These are phyloP conservation scores for Porites lobata DNA, from an alignment of 92 coral and sea anemone species.

Conservation along the genomic window DNA sequence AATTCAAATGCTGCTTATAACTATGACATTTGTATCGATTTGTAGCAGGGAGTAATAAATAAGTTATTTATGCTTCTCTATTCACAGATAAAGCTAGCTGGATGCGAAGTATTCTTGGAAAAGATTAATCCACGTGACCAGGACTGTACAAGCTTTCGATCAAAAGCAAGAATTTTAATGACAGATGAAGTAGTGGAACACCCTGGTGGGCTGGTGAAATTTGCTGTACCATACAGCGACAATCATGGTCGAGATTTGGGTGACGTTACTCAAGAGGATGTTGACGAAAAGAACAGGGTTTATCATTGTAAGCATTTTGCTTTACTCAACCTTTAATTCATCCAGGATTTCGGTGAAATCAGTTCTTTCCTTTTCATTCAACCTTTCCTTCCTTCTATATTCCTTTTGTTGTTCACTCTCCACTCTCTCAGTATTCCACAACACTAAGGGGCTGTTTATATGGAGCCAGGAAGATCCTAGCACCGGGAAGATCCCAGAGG, in stretches of 20 bases:
- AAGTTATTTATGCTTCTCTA: no score
- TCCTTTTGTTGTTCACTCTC: no score
- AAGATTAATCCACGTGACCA: slow-evolving; percentile 32
- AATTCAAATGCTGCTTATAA: no score
- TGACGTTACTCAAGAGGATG: slow-evolving; percentile 27
- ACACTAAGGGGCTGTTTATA: no score
- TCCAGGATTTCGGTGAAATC: background rate
- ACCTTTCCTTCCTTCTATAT: background rate
- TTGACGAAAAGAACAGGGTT: slow-evolving; percentile 16
- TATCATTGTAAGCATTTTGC: slow-evolving; percentile 33
- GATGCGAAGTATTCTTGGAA: slow-evolving; percentile 29
- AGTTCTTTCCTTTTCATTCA: background rate
- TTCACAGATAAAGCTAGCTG: slow-evolving; percentile 46
- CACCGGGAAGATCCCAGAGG: no score
- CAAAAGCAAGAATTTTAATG: slow-evolving; percentile 28
- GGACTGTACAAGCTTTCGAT: slow-evolving; percentile 28
- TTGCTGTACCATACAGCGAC: slow-evolving; percentile 29
- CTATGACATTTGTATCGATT: no score
- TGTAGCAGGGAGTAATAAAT: no score
- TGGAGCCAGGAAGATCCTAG: no score
- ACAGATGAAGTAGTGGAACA: slow-evolving; percentile 31
- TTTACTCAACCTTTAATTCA: no score
- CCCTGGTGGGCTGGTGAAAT: slow-evolving; percentile 41
- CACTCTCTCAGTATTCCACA: no score
- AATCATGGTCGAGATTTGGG: slow-evolving; percentile 8